phyloP scores from a whole-genome alignment of 2,888 invertebrate genomes.

The Iselma pallidipennis region DNA sequence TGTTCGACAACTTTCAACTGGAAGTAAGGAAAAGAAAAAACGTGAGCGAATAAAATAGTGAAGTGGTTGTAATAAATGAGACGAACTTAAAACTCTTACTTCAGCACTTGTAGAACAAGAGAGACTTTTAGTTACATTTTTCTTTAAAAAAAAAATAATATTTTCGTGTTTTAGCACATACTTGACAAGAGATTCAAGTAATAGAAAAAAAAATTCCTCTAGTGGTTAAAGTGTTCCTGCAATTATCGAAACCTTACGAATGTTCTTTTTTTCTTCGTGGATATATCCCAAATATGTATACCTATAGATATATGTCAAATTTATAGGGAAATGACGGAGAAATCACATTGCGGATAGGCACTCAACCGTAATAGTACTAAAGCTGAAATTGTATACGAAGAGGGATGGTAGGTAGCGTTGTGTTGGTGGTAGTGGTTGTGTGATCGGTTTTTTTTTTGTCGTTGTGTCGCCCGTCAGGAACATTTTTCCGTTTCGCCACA shows the following conservation, averaged over 20 bases:
- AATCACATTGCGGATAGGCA: conserved; percentile 39
- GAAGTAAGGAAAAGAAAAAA: neutral
- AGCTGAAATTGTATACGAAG: neutral
- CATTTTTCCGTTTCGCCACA: conserved; percentile 42
- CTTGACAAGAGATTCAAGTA: too few relatives aligned
- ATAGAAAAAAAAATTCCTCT: too few relatives aligned
- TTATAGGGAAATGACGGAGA: conserved; percentile 32
- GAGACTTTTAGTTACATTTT: neutral
- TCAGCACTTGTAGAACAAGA: neutral
- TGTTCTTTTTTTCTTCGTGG: neutral
- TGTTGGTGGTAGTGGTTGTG: conserved; percentile 9
- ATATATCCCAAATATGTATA: too few relatives aligned
- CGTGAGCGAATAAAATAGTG: neutral
- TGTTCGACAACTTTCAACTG: neutral
- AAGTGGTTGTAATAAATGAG: neutral
- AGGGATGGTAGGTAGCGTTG: too few relatives aligned
- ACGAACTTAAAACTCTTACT: neutral
- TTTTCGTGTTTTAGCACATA: too few relatives aligned
- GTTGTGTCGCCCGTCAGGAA: conserved; percentile 32
- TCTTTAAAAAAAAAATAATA: neutral
- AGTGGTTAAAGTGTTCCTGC: too few relatives aligned
- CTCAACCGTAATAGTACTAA: conserved; percentile 31
- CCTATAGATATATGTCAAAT: neutral
- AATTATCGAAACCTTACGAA: neutral
- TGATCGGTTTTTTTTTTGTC: conserved; percentile 25